Evolutionary conservation across 2,113 vertebrate genomes (phyloP), one percentile per base, ranked within the genome.

Genomic region (human (Homo sapiens)): DNA sequence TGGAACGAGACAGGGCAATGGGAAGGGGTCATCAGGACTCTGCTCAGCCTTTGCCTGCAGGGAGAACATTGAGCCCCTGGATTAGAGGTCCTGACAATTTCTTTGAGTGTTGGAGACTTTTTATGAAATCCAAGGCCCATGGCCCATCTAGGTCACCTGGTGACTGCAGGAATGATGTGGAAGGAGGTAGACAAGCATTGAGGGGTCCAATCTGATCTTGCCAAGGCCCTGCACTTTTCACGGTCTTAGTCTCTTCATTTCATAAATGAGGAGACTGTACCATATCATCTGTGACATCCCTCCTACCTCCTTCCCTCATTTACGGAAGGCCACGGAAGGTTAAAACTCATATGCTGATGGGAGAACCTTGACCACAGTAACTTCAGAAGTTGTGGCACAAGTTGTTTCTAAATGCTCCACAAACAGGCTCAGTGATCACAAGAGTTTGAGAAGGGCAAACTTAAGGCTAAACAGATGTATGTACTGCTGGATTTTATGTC

Each of bases 381-480:
- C 72, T 61, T 94, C n/a, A 9, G 40, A 50, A 52, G 75, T 43
- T 68, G 83, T 57, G 61, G 14, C 8, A 57, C 35, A 45, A 7
- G 38, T 80, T 40, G 8, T 89, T 48, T 92, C 32, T 52, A 9
- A 43, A 76, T 13, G 32, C 0, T 76, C n/a, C 45, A 52, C 70
- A 50, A n/a, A 70, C 13, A 7, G 13, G 13, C 55, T 95, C 86
- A 45, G 57, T 12, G 72, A 79, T 85, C 16, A 50, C 40, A 5
- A 38, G 89, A 89, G 23, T 94, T 78, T 64, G 40, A 45, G 64
- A 94, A 22, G 4, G 75, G 5, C 35, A 75, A 27, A 0, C 35
- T 83, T 91, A 89, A 96, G 89, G 94, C 78, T 96, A 81, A 95
- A 57, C 40, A 81, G 66, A 91, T 64, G 59, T 94, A 86, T 93